phyloP scores from a whole-genome alignment of 2,797 vertebrate species.

The Sebastes kiyomatsui region DNA sequence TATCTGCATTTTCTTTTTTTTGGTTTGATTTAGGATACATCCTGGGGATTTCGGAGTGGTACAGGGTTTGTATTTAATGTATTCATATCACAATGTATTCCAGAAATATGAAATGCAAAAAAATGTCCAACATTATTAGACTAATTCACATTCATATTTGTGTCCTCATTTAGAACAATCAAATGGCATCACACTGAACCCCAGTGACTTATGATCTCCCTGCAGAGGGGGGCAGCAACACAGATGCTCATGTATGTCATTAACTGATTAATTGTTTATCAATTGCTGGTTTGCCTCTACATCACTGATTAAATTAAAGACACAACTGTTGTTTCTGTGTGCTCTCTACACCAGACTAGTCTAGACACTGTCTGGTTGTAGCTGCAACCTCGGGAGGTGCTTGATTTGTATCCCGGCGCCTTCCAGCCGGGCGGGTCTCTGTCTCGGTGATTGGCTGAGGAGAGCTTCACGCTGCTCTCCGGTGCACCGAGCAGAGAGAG shows the following conservation, averaged over 20 bases:
- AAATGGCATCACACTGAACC: neutral
- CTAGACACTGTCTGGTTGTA: constrained; percentile 17
- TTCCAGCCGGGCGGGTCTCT: constrained; percentile 51
- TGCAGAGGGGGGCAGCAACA: neutral
- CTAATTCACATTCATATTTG: no score
- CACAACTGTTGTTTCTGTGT: neutral
- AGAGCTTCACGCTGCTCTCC: constrained; percentile 11
- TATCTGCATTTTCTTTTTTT: no score
- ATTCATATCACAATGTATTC: no score
- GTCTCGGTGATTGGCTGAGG: constrained; percentile 52
- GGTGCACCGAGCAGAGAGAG: neutral
- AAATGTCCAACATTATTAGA: no score
- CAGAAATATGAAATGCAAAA: no score
- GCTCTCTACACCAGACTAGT: neutral
- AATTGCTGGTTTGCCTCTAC: neutral
- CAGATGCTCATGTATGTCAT: neutral
- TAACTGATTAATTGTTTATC: no score
- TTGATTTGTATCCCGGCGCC: constrained; percentile 39
- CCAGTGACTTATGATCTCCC: neutral
- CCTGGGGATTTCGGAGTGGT: no score
- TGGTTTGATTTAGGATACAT: no score
- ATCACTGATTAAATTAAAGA: neutral
- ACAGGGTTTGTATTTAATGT: no score
- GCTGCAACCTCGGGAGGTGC: neutral
- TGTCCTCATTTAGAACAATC: no score